These are phyloP conservation scores for Onchidella celtica DNA, from an alignment of 2,888 invertebrate species.

Conservation along the genomic window DNA sequence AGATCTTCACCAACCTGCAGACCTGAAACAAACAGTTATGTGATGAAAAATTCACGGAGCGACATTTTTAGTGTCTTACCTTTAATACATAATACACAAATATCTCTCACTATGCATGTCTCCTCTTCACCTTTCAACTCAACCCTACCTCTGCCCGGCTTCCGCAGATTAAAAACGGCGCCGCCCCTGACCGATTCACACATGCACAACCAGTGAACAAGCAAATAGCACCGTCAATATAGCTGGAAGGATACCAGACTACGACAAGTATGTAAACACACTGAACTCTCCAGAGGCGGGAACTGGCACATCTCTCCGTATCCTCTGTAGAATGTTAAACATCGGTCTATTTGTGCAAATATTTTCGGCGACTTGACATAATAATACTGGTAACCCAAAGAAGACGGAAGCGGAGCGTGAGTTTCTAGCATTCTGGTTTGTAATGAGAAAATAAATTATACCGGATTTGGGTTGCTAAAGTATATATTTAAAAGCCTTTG, in stretches of 20 bases:
- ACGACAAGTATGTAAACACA: not conserved
- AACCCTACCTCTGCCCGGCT: too few relatives aligned
- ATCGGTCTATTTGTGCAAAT: not conserved
- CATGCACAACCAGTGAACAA: not conserved
- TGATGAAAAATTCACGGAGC: too few relatives aligned
- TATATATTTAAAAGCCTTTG: too few relatives aligned
- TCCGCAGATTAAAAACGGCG: too few relatives aligned
- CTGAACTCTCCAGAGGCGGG: not conserved
- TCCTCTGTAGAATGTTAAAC: not conserved
- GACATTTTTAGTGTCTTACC: too few relatives aligned
- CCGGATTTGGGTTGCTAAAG: not conserved
- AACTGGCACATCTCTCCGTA: not conserved
- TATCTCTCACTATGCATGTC: too few relatives aligned
- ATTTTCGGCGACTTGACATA: not conserved
- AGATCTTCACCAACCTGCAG: too few relatives aligned
- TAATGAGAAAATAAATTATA: not conserved
- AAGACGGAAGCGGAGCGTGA: not conserved
- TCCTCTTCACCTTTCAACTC: too few relatives aligned
- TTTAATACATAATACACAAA: too few relatives aligned
- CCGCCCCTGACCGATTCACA: not conserved
- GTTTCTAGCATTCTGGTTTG: not conserved
- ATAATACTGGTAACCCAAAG: not conserved
- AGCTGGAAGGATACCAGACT: not conserved
- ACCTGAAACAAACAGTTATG: too few relatives aligned
- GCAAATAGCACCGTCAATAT: not conserved